Evolutionary conservation across 1,140 invertebrate species (phyloP), one percentile per base, ranked within the genome.

Genomic region (Drosophila prosaltans): DNA sequence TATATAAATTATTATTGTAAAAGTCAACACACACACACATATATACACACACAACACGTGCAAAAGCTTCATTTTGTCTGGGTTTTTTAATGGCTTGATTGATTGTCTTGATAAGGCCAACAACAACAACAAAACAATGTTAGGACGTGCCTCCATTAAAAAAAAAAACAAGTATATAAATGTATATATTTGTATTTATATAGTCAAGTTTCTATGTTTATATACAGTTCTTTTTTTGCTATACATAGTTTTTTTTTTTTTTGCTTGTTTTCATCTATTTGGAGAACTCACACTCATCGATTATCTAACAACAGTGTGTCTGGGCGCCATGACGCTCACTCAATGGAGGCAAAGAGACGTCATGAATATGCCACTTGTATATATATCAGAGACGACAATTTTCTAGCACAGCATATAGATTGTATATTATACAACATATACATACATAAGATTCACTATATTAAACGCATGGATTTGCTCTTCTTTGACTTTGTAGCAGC

Each of bases 331-430:
- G 80, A 79, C 81, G 77, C 66, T 43, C 30, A 36, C 59, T 16
- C 30, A 65, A 69, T 65, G 58, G 74, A 65, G 71, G 74, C 78
- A 4, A 30, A 30, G 78, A 74, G 62, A 48, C 81, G 81, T 80
- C 80, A 80, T 73, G 69, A 84, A 77, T 84, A 77, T 74, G 63
- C 81, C 60, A 61, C 54, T 77, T 67, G 58, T 36, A 36, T 36
- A 2, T 16, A 16, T 16, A 16, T 26, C 3, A 26, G 74, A 26
- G 74, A 68, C 61, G 67, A 72, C 74, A 71, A 28, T 71, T 77
- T 77, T 80, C 45, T 72, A 43, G 61, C 70, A 63, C 69, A 73
- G 66, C 28, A 63, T 43, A 65, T 26, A 40, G 40, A 59, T 36
- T 30, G 28, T 30, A 30, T 30, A 30, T 4, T 30, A 30, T 30